Percentiles rank a stretch among this genome's conserved stretches.
These are phyloP conservation scores for Pyrgilauda ruficollis DNA, from an alignment of 2,113 vertebrate species.

Conservation along the genomic window DNA sequence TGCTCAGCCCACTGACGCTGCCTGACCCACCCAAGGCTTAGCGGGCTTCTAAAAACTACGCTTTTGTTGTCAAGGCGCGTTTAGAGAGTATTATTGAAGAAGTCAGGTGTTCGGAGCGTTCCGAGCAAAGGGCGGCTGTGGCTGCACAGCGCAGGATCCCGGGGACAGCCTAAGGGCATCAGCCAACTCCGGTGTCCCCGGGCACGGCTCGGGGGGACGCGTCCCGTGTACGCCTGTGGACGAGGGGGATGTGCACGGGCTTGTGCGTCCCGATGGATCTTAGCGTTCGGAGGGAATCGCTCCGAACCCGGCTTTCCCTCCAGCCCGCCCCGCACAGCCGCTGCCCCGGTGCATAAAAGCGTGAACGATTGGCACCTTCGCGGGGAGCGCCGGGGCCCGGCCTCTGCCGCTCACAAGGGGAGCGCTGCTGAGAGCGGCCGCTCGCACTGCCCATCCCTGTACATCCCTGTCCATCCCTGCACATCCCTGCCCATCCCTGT, in stretches of 20 bases:
- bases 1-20: not conserved
- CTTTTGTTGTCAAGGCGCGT: not conserved
- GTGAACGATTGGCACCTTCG: not conserved
- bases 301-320: not conserved
- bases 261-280: not conserved
- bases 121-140: not conserved
- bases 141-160: not conserved
- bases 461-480: not conserved
- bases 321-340: not conserved
- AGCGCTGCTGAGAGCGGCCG: not conserved
- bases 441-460: rapidly evolving
- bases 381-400: not conserved
- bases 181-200: not conserved
- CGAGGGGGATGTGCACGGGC: too few species aligned
- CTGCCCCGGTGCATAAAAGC: not conserved
- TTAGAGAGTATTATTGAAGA: too few species aligned
- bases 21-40: not conserved
- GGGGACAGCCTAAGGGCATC: not conserved
- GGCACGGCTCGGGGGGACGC: not conserved
- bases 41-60: not conserved
- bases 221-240: not conserved
- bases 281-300: rapidly evolving
- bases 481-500: too few species aligned
- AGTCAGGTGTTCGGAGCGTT: not conserved
- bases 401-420: not conserved